Percentiles rank a stretch among this genome's conserved stretches.
Conservation (phyloP, 2,797 vertebrate species). For the Eospalax fontanierii region DNA sequence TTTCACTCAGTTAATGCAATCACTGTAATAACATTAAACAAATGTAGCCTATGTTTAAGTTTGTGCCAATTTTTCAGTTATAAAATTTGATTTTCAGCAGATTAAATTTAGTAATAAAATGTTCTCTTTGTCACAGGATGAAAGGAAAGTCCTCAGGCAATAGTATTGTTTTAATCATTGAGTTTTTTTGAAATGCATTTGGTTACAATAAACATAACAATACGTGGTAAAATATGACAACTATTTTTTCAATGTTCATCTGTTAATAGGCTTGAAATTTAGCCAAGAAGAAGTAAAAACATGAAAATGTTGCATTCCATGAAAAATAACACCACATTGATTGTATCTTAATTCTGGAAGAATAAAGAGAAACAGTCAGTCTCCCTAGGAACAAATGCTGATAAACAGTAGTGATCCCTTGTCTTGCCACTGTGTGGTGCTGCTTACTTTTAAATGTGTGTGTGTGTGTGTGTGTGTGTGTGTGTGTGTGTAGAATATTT, state of each 20-base stretch:
- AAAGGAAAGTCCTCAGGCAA: slow-evolving; percentile 71
- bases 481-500: not conserved
- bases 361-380: not conserved
- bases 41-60: slow-evolving; percentile 60
- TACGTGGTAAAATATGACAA: slow-evolving; percentile 70
- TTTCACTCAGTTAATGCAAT: slow-evolving; percentile 67
- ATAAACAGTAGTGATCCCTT: not conserved
- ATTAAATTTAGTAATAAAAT: slow-evolving; percentile 80
- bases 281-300: slow-evolving; percentile 42
- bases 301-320: not conserved
- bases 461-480: slow-evolving; percentile 19
- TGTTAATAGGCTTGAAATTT: slow-evolving; percentile 67
- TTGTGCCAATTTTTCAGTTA: slow-evolving; percentile 76
- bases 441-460: slow-evolving; percentile 57
- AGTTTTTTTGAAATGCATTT: slow-evolving; percentile 73
- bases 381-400: not conserved
- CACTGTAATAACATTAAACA: slow-evolving; percentile 22
- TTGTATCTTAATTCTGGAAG: slow-evolving; percentile 10
- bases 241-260: slow-evolving; percentile 65
- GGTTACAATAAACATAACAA: slow-evolving; percentile 74
- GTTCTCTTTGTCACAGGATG: slow-evolving; percentile 69
- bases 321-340: slow-evolving; percentile 1
- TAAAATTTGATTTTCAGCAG: slow-evolving; percentile 77
- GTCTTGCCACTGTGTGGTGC: slow-evolving; percentile 58
- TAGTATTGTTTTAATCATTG: slow-evolving; percentile 65